phyloP scores from a whole-genome alignment of 1,140 invertebrate species.

The Tachypleus tridentatus region DNA sequence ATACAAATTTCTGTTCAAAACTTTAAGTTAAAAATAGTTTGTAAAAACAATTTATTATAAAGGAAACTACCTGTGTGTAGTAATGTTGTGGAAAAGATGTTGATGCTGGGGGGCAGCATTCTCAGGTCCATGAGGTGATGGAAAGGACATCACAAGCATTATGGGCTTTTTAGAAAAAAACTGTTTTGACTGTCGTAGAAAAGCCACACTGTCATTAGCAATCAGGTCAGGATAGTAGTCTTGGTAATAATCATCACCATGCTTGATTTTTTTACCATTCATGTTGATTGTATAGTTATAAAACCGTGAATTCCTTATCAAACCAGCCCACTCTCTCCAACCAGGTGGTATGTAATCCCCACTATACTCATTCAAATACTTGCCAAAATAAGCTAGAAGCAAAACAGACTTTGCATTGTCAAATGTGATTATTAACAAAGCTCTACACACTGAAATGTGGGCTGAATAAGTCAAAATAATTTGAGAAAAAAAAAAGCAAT shows the following conservation, averaged over 20 bases:
- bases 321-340: slow-evolving; percentile 92
- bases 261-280: slow-evolving; percentile 64
- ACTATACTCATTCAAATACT: slow-evolving; percentile 98
- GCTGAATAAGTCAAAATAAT: too few relatives aligned
- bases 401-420: slow-evolving; percentile 13
- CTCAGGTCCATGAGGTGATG: slow-evolving; percentile 93
- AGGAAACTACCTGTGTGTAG: slow-evolving; percentile 65
- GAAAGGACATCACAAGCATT: slow-evolving; percentile 82
- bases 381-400: slow-evolving; percentile 85
- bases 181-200: slow-evolving; percentile 67
- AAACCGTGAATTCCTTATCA: slow-evolving; percentile 94
- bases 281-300: slow-evolving; percentile 98
- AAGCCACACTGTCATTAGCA: slow-evolving; percentile 89
- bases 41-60: too few relatives aligned
- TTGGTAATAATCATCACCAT: slow-evolving; percentile 35
- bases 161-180: slow-evolving; percentile 70
- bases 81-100: slow-evolving; percentile 88
- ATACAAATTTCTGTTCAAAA: background rate
- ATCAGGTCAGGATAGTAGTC: slow-evolving; percentile 97
- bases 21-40: too few relatives aligned
- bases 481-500: too few relatives aligned
- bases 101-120: slow-evolving; percentile 94
- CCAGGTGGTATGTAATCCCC: slow-evolving; percentile 64
- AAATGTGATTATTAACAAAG: too few relatives aligned
- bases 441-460: too few relatives aligned